A percentile compares a stretch with the other conserved stretches of the same genome.
Evolutionary conservation across 2,888 invertebrate genomes (phyloP).

Genomic region (Cheilosia variabilis): DNA sequence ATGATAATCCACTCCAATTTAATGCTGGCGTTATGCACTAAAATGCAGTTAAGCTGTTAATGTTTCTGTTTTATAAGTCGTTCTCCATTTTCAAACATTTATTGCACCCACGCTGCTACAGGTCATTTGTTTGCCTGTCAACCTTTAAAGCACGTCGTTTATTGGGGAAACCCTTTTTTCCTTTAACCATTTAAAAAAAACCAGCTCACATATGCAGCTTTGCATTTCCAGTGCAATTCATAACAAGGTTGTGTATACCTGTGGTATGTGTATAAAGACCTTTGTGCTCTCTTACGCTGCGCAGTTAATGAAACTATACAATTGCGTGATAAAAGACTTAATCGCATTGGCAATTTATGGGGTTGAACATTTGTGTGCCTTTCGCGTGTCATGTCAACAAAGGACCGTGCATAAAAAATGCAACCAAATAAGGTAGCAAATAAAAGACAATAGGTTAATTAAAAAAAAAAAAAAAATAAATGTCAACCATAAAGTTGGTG

Average conservation of each 20-base stretch:
- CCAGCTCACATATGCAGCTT: conserved; percentile 20
- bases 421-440: conserved; percentile 64
- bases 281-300: conserved; percentile 1
- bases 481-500: conserved; percentile 23
- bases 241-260: neutral
- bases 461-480: conserved; percentile 13
- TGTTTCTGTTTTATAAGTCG: neutral
- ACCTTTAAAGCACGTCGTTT: conserved; percentile 7
- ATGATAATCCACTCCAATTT: neutral
- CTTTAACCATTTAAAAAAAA: conserved; percentile 13
- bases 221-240: conserved; percentile 39
- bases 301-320: conserved; percentile 31
- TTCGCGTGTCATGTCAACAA: conserved; percentile 69
- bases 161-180: conserved; percentile 16
- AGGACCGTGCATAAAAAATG: conserved; percentile 52
- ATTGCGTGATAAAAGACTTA: conserved; percentile 65
- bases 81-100: neutral
- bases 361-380: conserved; percentile 66
- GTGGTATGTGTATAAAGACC: neutral
- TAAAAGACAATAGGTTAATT: conserved; percentile 53
- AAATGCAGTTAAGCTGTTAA: neutral
- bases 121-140: conserved; percentile 28
- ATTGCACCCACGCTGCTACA: conserved; percentile 7
- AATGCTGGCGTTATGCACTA: neutral
- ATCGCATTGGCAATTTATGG: conserved; percentile 68